Conservation (phyloP, 1,140 invertebrate species). For the Ctenoplectra terminalis region DNA sequence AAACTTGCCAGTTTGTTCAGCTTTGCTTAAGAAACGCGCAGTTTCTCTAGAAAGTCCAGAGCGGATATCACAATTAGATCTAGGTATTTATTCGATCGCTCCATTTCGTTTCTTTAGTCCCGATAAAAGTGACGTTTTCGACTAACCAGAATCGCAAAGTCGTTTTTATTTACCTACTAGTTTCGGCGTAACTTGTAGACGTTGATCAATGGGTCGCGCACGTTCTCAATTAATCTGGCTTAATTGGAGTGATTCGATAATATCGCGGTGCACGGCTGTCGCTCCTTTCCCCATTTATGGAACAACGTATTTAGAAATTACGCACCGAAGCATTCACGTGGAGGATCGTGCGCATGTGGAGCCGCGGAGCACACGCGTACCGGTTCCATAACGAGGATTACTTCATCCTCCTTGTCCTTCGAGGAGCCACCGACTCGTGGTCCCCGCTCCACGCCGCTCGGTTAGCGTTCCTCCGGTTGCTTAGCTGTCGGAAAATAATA, state of each 20-base stretch:
- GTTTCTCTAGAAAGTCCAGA: not conserved
- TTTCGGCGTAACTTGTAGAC: not conserved
- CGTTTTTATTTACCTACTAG: not conserved
- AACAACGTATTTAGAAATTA: conserved; percentile 67
- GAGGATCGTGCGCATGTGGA: conserved; percentile 50
- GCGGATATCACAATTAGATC: not conserved
- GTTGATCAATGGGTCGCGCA: not conserved
- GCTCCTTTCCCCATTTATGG: conserved; percentile 51
- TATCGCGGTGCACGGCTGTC: conserved; percentile 32
- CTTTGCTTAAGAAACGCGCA: not conserved
- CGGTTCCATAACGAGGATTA: conserved; percentile 71
- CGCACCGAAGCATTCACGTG: conserved; percentile 54
- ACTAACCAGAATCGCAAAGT: not conserved
- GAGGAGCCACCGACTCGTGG: conserved; percentile 49
- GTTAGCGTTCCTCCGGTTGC: not conserved
- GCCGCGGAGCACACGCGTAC: conserved; percentile 59
- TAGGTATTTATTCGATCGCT: not conserved
- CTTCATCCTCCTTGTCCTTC: conserved; percentile 71
- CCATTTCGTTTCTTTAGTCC: not conserved
- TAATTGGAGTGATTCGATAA: conserved; percentile 45
- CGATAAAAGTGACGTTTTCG: not conserved
- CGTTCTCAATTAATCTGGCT: conserved; percentile 23
- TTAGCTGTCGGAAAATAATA: conserved; percentile 18
- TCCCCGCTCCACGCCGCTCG: not conserved
- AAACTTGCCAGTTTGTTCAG: conserved; percentile 30